A percentile compares a stretch with the other conserved stretches of the same genome.
Evolutionary conservation across 2,113 vertebrate genomes (phyloP).

Genomic region (Sphaerodactylus townsendi): DNA sequence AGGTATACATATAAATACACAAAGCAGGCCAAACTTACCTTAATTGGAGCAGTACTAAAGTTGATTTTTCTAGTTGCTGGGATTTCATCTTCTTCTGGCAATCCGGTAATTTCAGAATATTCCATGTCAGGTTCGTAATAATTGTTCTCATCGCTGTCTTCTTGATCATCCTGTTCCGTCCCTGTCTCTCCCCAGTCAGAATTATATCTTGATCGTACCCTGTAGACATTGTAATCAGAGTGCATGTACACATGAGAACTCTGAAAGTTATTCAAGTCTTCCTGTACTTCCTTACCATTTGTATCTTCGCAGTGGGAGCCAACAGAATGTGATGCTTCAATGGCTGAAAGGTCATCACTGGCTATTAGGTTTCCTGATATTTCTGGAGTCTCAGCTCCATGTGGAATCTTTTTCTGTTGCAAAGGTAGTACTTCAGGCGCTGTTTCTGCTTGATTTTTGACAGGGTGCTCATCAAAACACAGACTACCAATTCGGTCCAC

Average conservation of each 20-base stretch:
- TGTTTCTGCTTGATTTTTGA: conserved; percentile 54
- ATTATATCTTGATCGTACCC: conserved; percentile 79
- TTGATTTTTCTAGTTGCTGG: conserved; percentile 89
- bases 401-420: conserved; percentile 53
- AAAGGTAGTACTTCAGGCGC: conserved; percentile 34
- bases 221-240: conserved; percentile 88
- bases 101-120: conserved; percentile 87
- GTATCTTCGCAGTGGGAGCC: conserved; percentile 61
- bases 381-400: conserved; percentile 54
- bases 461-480: conserved; percentile 33
- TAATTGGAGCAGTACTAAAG: conserved; percentile 94
- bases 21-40: conserved; percentile 73
- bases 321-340: conserved; percentile 34
- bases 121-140: conserved; percentile 89
- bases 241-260: conserved; percentile 77
- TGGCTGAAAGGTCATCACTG: conserved; percentile 46
- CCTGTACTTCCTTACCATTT: conserved; percentile 56
- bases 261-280: conserved; percentile 66
- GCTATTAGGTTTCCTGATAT: conserved; percentile 37
- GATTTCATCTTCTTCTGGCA: conserved; percentile 90
- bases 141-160: conserved; percentile 88
- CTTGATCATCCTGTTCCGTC: conserved; percentile 89
- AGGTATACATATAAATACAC: not conserved
- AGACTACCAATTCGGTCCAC: not conserved
- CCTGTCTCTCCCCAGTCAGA: conserved; percentile 94